Evolutionary conservation across 2,797 vertebrate species (phyloP), one percentile per base, ranked within the genome.

Genomic region (Calcarius lapponicus): DNA sequence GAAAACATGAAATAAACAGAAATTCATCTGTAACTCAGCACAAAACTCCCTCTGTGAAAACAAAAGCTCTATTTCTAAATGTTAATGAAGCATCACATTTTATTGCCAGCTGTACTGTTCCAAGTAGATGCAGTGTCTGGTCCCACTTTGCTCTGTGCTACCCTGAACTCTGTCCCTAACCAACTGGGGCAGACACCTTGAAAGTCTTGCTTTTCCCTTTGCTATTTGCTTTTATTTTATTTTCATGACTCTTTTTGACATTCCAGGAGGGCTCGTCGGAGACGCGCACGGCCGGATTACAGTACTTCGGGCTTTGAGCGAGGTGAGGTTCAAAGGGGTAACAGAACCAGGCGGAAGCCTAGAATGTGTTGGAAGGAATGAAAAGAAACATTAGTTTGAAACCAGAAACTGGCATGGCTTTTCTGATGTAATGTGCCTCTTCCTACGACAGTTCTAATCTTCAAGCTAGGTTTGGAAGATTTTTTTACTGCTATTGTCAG

Each of bases 301-400:
- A 92, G 13, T 57, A 94, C 88, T 72, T 97, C 96, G 4, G 92
- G 86, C 84, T 97, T 96, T 90, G 95, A 96, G 66, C 54, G 95
- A 96, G 96, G 96, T 97, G 93, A 96, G 95, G 32, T 74, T 91
- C 78, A 50, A 81, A 75, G 34, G 32, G 36, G 11, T 31, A 15
- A 12, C 9, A 60, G 58, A 80, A 54, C 43, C 43, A 47, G 51
- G 20, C 24, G 70, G 40, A 84, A 70, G 34, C 80, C 65, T 71
- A 50, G 65, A 66, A 62, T 70, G 25, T 50, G 34, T 85, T 75
- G 18, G 47, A 69, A 89, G 32, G 42, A 81, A 64, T 38, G 24
- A 91, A 61, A 69, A 85, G 47, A 61, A 76, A 28, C 17, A 19
- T 28, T 34, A 25, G n/a, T 82, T 92, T 80, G 42, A 78, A 82